A percentile compares a stretch with the other conserved stretches of the same genome.
These are phyloP conservation scores for Torymus auratus DNA, from an alignment of 2,888 invertebrate species.

Conservation along the genomic window DNA sequence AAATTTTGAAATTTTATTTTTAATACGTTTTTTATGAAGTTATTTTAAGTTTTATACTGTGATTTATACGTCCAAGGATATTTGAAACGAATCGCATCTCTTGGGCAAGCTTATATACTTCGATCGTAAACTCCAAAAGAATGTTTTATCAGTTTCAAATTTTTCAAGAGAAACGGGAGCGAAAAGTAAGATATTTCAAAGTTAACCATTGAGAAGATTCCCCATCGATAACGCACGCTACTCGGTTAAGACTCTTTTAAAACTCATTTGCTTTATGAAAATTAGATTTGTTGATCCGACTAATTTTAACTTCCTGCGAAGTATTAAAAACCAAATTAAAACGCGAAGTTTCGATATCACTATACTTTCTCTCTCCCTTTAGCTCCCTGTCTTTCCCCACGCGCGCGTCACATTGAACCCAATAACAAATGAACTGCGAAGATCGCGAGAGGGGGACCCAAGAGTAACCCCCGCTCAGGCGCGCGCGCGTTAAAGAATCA, in stretches of 20 bases:
- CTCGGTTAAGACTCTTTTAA: constrained; percentile 2
- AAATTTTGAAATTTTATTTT: too few species aligned
- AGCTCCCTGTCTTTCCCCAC: too few species aligned
- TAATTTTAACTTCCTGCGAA: background rate
- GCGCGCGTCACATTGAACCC: background rate
- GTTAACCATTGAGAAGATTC: background rate
- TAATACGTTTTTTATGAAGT: too few species aligned
- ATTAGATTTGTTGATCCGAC: background rate
- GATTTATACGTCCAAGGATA: too few species aligned
- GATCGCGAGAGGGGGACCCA: background rate
- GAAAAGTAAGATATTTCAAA: background rate
- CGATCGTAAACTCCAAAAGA: background rate
- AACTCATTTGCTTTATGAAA: background rate
- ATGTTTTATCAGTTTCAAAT: background rate
- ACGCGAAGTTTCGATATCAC: too few species aligned
- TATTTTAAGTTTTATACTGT: too few species aligned
- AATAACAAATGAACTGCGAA: background rate
- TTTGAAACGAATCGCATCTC: too few species aligned
- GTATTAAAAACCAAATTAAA: constrained; percentile 7
- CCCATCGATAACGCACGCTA: background rate
- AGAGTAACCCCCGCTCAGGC: too few species aligned
- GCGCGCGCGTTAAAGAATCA: background rate
- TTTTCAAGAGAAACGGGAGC: too few species aligned
- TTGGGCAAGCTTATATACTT: background rate
- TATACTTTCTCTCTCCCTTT: too few species aligned